A percentile compares a stretch with the other conserved stretches of the same genome.
phyloP scores from a whole-genome alignment of 2,888 invertebrate genomes.

The Ennomos erosarius region DNA sequence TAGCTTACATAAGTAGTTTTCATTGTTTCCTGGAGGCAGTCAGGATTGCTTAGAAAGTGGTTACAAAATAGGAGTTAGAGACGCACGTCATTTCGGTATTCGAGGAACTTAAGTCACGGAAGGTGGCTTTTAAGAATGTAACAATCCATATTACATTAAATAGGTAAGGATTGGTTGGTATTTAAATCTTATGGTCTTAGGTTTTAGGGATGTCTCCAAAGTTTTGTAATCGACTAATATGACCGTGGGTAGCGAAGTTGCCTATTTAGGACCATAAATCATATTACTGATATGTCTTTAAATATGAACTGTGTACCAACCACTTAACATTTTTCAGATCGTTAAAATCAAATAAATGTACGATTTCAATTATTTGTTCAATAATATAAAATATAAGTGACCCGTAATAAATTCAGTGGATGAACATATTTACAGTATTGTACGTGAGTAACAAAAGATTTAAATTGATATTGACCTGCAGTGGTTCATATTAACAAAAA shows the following conservation, averaged over 20 bases:
- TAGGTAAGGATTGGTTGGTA: too few species aligned
- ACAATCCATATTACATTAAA: too few species aligned
- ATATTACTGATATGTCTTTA: too few species aligned
- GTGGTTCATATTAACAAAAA: too few species aligned
- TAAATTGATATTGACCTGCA: too few species aligned
- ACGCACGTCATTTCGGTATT: constrained; percentile 9
- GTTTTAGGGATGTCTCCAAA: too few species aligned
- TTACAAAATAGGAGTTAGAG: constrained; percentile 47
- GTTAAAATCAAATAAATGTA: not conserved
- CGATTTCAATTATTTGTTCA: not conserved
- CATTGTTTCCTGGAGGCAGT: constrained; percentile 58
- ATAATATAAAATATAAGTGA: not conserved
- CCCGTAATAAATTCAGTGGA: constrained; percentile 7
- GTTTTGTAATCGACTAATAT: too few species aligned
- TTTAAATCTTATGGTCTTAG: too few species aligned
- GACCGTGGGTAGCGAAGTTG: too few species aligned
- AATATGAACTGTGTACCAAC: too few species aligned
- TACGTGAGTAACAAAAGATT: constrained; percentile 23
- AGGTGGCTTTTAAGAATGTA: not conserved
- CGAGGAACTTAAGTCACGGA: constrained; percentile 18
- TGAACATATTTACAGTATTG: constrained; percentile 14
- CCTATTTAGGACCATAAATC: too few species aligned
- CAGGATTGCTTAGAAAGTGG: constrained; percentile 59
- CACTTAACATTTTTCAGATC: too few species aligned
- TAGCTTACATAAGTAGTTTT: constrained; percentile 63